Evolutionary conservation across 2,888 invertebrate species (phyloP).

Genomic region (Sthenelais limicola): DNA sequence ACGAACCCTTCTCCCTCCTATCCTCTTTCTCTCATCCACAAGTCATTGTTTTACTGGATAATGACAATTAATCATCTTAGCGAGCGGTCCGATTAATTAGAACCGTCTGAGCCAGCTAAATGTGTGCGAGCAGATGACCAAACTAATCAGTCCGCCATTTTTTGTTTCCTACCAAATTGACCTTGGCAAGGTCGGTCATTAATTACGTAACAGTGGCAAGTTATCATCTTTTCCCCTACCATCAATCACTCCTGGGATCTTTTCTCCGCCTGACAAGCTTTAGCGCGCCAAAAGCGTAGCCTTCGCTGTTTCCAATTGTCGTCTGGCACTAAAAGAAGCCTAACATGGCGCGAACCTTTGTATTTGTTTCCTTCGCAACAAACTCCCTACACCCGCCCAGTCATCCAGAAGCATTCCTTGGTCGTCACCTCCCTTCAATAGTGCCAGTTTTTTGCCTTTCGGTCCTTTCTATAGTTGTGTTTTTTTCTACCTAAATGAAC

Average conservation of each 20-base stretch:
- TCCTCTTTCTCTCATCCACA: slow-evolving; percentile 20
- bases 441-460: not conserved
- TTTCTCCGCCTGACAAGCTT: slow-evolving; percentile 12
- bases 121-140: slow-evolving; percentile 38
- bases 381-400: slow-evolving; percentile 32
- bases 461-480: not conserved
- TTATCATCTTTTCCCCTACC: slow-evolving; percentile 16
- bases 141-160: slow-evolving; percentile 40
- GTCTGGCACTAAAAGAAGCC: slow-evolving; percentile 22
- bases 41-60: slow-evolving; percentile 41
- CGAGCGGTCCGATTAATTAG: slow-evolving; percentile 35
- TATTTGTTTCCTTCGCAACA: slow-evolving; percentile 21
- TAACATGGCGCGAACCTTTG: slow-evolving; percentile 30
- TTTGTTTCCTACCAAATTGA: slow-evolving; percentile 40
- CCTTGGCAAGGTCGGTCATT: slow-evolving; percentile 20
- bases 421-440: not conserved
- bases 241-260: slow-evolving; percentile 14
- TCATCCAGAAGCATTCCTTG: slow-evolving; percentile 12
- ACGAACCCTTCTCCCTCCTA: no score
- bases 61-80: slow-evolving; percentile 40
- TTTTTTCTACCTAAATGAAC: slow-evolving; percentile 25
- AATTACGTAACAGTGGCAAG: slow-evolving; percentile 39
- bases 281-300: not conserved
- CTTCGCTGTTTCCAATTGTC: slow-evolving; percentile 14
- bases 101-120: not conserved